Percentiles rank a stretch among this genome's conserved stretches.
Evolutionary conservation across 2,113 vertebrate species (phyloP).

Genomic region (Poecilia latipinna): DNA sequence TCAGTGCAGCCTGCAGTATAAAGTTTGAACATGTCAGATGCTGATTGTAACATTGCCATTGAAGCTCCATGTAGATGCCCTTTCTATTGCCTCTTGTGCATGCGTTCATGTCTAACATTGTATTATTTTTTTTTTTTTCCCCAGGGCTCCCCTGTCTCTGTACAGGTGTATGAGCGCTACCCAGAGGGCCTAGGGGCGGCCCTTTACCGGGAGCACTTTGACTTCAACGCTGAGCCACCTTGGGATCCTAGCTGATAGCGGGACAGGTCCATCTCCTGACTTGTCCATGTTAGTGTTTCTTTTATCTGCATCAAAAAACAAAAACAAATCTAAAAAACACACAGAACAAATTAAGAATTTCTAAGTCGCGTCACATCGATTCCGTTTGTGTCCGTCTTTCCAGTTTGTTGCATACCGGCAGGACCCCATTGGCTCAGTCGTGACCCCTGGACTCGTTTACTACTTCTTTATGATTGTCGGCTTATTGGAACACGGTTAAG

Average conservation of each 20-base stretch:
- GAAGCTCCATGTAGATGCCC: not conserved
- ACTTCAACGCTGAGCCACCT: conserved; percentile 99
- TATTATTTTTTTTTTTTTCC: not conserved
- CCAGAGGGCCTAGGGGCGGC: conserved; percentile 99
- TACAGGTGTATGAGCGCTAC: conserved; percentile 95
- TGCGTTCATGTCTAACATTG: not conserved
- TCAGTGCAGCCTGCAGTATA: not conserved
- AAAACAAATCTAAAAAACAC: not conserved
- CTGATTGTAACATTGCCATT: not conserved
- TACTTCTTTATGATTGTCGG: conserved; percentile 99
- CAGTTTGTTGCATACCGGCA: conserved; percentile 99
- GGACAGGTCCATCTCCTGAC: conserved; percentile 99
- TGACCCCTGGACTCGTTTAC: conserved; percentile 84
- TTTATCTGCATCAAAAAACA: not conserved
- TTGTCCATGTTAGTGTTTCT: conserved; percentile 95
- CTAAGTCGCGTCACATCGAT: not conserved
- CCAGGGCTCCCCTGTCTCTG: conserved; percentile 83
- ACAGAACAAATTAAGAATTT: not conserved
- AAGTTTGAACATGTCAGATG: not conserved
- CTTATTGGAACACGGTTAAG: conserved; percentile 98
- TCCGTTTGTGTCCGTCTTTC: not conserved
- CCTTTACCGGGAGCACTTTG: conserved; percentile 99
- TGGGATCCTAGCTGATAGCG: conserved; percentile 99
- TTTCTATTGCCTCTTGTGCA: not conserved
- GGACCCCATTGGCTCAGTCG: conserved; percentile 94